Percentiles rank a stretch among this genome's conserved stretches.
Conservation (phyloP, 2,797 vertebrate genomes). For the Alauda arvensis region DNA sequence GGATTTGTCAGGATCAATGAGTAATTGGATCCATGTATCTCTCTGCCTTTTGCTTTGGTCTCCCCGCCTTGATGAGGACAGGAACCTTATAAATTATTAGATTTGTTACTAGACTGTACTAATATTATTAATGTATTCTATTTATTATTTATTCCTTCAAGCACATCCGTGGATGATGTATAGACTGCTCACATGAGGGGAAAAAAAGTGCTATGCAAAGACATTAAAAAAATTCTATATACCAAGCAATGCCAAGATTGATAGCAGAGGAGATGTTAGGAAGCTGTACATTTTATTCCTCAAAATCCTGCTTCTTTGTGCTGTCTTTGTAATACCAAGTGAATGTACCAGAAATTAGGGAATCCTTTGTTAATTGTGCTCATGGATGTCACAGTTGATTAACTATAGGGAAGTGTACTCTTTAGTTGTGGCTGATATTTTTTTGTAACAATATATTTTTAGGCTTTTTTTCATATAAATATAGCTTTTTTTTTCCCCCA, state of each 20-base stretch:
- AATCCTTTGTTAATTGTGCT: not conserved
- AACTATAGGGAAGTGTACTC: not conserved
- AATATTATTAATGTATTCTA: not conserved
- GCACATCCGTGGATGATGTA: not conserved
- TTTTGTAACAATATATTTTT: not conserved
- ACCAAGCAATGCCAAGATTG: not conserved
- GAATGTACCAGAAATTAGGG: not conserved
- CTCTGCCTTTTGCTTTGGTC: not conserved
- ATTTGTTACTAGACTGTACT: not conserved
- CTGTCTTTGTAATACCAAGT: not conserved
- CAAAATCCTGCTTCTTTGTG: not conserved
- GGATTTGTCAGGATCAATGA: not conserved
- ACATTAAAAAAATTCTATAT: not conserved
- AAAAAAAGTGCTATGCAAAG: not conserved
- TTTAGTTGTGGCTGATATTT: not conserved
- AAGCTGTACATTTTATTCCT: not conserved
- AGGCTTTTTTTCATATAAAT: not conserved
- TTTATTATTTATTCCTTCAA: conserved; percentile 7
- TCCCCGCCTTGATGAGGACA: not conserved
- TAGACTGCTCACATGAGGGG: not conserved
- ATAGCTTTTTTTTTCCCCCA: not conserved
- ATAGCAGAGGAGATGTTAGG: not conserved
- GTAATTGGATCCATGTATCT: not conserved
- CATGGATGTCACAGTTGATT: not conserved
- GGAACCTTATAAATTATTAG: conserved; percentile 10